Evolutionary conservation across 2,113 vertebrate genomes (phyloP).

Genomic region (Rousettus leschenaultii): DNA sequence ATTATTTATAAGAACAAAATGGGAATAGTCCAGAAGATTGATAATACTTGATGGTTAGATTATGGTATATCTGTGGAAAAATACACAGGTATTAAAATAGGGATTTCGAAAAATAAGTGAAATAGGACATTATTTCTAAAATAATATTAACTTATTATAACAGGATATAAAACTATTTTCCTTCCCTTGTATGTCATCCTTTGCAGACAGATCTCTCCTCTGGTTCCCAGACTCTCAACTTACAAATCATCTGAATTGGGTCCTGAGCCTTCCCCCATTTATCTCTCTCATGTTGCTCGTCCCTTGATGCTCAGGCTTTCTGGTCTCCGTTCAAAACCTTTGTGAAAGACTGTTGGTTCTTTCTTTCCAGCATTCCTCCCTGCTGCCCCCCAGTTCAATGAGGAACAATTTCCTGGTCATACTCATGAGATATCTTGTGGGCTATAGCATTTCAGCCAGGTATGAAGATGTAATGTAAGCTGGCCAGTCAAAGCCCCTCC

Average conservation of each 20-base stretch:
- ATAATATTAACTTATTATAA: neutral
- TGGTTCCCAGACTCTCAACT: neutral
- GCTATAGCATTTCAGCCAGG: neutral
- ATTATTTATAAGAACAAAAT: conserved; percentile 16
- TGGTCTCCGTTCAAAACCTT: neutral
- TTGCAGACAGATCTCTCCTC: neutral
- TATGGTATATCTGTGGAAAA: neutral
- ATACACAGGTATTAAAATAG: neutral
- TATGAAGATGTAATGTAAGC: neutral
- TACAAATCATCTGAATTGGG: neutral
- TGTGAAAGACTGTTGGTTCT: neutral
- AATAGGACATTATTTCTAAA: neutral
- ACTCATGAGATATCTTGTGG: neutral
- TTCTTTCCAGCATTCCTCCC: neutral
- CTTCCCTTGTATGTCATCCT: neutral
- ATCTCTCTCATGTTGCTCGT: neutral
- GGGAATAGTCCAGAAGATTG: neutral
- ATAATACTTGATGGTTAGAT: neutral
- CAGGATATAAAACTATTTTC: neutral
- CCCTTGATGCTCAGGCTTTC: neutral
- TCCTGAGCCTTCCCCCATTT: neutral
- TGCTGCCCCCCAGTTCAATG: neutral
- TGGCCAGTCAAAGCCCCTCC: neutral
- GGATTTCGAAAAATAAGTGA: neutral
- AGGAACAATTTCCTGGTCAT: neutral